Evolutionary conservation across 1,140 invertebrate genomes (phyloP).

Genomic region (Drosophila tristis): DNA sequence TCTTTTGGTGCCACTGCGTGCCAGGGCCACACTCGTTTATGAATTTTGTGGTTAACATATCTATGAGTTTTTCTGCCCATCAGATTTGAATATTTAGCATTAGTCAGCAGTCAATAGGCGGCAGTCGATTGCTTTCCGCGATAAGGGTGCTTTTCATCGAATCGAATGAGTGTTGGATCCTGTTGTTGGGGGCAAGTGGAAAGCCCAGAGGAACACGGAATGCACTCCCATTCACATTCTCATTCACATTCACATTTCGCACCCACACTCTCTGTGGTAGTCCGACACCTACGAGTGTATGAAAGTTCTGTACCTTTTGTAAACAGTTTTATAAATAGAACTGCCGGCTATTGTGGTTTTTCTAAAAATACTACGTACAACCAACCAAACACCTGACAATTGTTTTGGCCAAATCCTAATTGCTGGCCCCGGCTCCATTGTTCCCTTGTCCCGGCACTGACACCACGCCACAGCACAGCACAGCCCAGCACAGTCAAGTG

Average conservation of each 20-base stretch:
- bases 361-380: slow-evolving; percentile 62
- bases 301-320: slow-evolving; percentile 32
- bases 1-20: slow-evolving; percentile 31
- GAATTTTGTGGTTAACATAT: slow-evolving; percentile 8
- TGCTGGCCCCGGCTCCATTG: slow-evolving; percentile 55
- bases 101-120: slow-evolving; percentile 1
- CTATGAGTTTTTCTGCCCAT: slow-evolving; percentile 14
- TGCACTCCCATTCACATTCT: slow-evolving; percentile 2
- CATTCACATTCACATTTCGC: neutral
- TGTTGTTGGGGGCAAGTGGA: slow-evolving; percentile 26
- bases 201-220: slow-evolving; percentile 18
- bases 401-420: slow-evolving; percentile 58
- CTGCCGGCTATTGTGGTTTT: slow-evolving; percentile 67
- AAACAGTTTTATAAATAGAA: slow-evolving; percentile 72
- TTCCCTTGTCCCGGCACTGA: slow-evolving; percentile 62
- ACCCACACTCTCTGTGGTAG: too few relatives aligned
- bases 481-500: too few relatives aligned
- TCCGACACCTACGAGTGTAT: too few relatives aligned
- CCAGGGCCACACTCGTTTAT: slow-evolving; percentile 3
- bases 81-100: slow-evolving; percentile 9
- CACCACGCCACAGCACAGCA: slow-evolving; percentile 24
- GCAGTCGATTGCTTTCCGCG: slow-evolving; percentile 19
- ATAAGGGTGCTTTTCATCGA: slow-evolving; percentile 26
- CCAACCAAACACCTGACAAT: slow-evolving; percentile 44
- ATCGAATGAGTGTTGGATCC: slow-evolving; percentile 5